These are phyloP conservation scores for Australoheros scitulus DNA, from an alignment of 2,113 vertebrate genomes.

Conservation along the genomic window DNA sequence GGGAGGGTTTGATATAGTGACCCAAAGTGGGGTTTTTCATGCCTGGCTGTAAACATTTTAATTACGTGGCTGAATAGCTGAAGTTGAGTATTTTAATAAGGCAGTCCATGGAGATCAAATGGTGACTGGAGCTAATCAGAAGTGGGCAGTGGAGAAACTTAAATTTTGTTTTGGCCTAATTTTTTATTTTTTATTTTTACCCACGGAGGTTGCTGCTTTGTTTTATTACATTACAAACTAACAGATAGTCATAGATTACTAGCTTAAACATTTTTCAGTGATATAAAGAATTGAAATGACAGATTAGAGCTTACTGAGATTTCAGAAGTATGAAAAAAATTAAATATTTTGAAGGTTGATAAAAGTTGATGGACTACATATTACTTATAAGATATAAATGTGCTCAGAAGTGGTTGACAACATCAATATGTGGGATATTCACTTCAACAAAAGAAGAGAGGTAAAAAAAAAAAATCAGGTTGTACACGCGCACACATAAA, in stretches of 20 bases:
- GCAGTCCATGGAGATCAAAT: neutral
- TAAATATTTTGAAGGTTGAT: neutral
- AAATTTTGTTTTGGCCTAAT: neutral
- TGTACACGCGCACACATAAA: slow-evolving; percentile 31
- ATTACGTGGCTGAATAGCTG: neutral
- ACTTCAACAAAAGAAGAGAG: slow-evolving; percentile 14
- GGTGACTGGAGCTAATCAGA: neutral
- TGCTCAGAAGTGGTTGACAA: neutral
- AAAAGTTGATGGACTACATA: neutral
- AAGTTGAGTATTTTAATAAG: neutral
- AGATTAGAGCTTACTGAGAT: neutral
- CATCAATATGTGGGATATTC: slow-evolving; percentile 1
- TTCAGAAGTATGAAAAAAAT: neutral
- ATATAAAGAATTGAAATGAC: neutral
- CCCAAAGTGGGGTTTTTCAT: neutral
- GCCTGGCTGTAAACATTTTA: neutral
- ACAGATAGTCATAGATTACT: neutral
- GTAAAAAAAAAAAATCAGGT: neutral
- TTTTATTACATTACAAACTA: neutral
- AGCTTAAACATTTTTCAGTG: neutral
- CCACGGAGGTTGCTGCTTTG: neutral
- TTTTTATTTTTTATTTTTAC: neutral
- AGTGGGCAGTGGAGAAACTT: neutral
- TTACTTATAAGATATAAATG: neutral
- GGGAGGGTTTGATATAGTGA: neutral